Base-by-base conservation (phyloP, 2,113 vertebrate species). In the Arothron firmamentum region DNA sequence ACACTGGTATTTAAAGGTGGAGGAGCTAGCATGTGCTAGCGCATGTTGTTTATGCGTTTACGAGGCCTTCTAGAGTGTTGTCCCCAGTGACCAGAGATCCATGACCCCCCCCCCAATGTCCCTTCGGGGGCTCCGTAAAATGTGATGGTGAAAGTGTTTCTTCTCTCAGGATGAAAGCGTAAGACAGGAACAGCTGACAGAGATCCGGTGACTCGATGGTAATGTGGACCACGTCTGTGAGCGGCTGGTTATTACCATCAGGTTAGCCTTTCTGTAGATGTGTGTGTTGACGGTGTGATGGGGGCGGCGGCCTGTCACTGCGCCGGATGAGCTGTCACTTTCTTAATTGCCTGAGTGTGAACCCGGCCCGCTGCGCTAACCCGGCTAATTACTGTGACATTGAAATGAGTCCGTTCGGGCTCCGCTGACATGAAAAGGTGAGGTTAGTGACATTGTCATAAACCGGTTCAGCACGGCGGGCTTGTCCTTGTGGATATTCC, bases 311-410 rank as follows among this genome's bases (percentile, higher is more conserved):
- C 62, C 71, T 78, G 82, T 85, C 81, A 84, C 46, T 1, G 63
- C 13, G 31, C 72, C 58, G 74, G 76, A 82, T 52, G 70, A 67
- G 76, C 82, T 87, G 87, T 87, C 87, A 86, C 76, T 79, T 87
- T 68, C 74, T 83, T 89, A 89, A 89, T 89, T 89, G 87, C 85
- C 70, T 86, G 79, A 79, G 81, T n/a, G 5, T 65, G 84, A 89
- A 78, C 87, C 64, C 53, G 58, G 72, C 78, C 78, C 5, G 55
- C 72, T 80, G 72, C 51, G 63, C 68, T 86, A 79, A 87, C 83
- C 84, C 87, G 87, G 72, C 83, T 89, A 89, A 89, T 89, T 89
- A 86, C 82, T 76, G 81, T 69, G 55, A 79, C 74, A 85, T 41
- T 57, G 78, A 82, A 67, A 9, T 11, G 54, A 65, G 63, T 82